Evolutionary conservation across 2,888 invertebrate species (phyloP), one percentile per base, ranked within the genome.

Genomic region (Dexiosoma caninum): DNA sequence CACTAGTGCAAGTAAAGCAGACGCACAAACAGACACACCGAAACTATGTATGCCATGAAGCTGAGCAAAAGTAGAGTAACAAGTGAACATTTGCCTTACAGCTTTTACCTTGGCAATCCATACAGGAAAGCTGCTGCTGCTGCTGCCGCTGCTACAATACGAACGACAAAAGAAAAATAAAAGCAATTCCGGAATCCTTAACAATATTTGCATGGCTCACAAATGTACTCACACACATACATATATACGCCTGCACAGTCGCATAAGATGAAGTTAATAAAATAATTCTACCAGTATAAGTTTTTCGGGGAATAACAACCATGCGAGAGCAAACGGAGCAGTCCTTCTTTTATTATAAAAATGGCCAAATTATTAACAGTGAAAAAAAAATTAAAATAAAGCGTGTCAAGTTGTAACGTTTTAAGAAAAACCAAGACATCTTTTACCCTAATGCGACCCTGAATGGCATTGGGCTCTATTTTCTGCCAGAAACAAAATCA

Each of bases 191-290:
- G 19, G 69, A 59, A 59, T 75, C 32, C 59, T 55, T 66, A 53
- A 53, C 12, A 53, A 66, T 71, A 80, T 80, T 80, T 80, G 66
- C 75, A 75, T 79, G 59, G 60, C 72, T 46, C 32, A 64, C 40
- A 37, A 10, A 49, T 16, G 44, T 4, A 16, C n/a, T 8, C n/a
- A 21, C 10, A 30, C 35, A 12, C 44, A 42, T 21, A 55, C 14
- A 46, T 16, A 16, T 35, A 35, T 69, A 53, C 51, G 66, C 23
- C n/a, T 49, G 42, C 12, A 40, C 7, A 46, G 32, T n/a, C n/a
- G 27, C 49, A 14, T 35, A 75, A 67, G 42, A 40, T 55, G 60
- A 35, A 46, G 32, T 42, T 40, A 76, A 76, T 62, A 80, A 51
- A 76, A 72, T 55, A 76, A 37, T 49, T 49, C 27, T 49, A 27